Conservation (phyloP, 1,140 invertebrate species). For the Caerostris darwini region DNA sequence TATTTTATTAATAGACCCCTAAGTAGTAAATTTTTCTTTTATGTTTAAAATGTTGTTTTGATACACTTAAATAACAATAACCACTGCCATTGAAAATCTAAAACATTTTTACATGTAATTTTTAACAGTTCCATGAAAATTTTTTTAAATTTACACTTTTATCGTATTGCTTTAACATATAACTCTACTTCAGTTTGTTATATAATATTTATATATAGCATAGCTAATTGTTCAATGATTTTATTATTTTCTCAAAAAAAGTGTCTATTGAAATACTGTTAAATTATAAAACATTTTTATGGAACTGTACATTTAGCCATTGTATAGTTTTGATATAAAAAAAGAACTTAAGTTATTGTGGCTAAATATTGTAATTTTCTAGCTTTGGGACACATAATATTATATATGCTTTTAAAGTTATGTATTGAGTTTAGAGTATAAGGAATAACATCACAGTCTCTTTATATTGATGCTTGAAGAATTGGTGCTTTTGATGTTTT, state of each 20-base stretch:
- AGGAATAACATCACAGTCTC: not conserved
- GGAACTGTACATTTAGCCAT: conserved; percentile 24
- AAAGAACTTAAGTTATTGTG: not conserved
- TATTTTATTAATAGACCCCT: not conserved
- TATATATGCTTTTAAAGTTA: not conserved
- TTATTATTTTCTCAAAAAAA: too few species aligned
- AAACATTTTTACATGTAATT: conserved; percentile 16
- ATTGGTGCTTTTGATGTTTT: not conserved
- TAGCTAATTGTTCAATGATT: too few species aligned
- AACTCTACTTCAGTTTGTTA: too few species aligned
- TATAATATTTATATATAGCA: too few species aligned
- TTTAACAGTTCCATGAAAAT: conserved; percentile 34
- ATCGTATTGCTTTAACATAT: not conserved
- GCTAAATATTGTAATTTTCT: conserved; percentile 1
- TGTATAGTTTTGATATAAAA: not conserved
- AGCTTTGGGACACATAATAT: not conserved
- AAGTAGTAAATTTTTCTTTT: not conserved
- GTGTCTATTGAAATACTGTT: not conserved
- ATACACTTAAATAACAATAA: not conserved
- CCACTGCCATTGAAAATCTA: not conserved
- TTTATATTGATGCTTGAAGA: not conserved
- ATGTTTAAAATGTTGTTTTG: conserved; percentile 9
- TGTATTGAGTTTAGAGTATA: not conserved
- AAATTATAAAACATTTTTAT: not conserved
- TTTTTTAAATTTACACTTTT: not conserved